Base-by-base conservation (phyloP, 2,797 vertebrate genomes). In the Chelidonichthys spinosus region DNA sequence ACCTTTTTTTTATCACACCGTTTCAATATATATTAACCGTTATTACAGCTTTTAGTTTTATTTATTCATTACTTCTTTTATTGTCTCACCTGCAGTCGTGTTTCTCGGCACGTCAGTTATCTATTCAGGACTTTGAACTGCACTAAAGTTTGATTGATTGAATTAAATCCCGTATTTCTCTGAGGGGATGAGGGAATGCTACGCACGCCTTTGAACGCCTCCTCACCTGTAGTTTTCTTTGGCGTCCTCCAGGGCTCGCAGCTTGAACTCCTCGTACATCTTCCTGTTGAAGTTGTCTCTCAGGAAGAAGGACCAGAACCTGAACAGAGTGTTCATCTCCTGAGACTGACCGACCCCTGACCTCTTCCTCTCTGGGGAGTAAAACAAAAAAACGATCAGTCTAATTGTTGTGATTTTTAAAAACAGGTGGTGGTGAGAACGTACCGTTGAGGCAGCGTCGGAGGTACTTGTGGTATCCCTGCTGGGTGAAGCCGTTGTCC, bases 231-330 rank as follows among this genome's bases (percentile, higher is more conserved):
- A 96, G 93, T 96, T 96, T 73, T 97, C 96, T 92, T 95, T 96
- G 87, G 97, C 96, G 54, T 99, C 98, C 64, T 98, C 97, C 73
- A 98, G 58, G 43, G 97, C 94, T 15, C 91, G 95, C 77, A 95
- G 96, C 90, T 93, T 97, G 89, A 98, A 98, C 89, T 98, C 98
- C 84, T 98, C 96, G n/a, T 99, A 99, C 98, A 98, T 98, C 86
- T 96, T 98, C 89, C 94, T 95, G 92, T 98, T 97, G 86, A 98
- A 99, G 91, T 98, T 97, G 90, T 99, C 98, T 91, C 98, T 95
- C 85, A 98, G 93, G 91, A 99, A 99, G 89, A 98, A 99, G 32
- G 97, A 97, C 98, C 98, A 99, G 93, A 99, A 99, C 86, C 97
- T 95, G 93, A 98, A 99, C 64, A 99, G 95, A 0, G 97, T 98